Conservation (phyloP, 2,888 invertebrate genomes). For the Geotrupes spiniger region DNA sequence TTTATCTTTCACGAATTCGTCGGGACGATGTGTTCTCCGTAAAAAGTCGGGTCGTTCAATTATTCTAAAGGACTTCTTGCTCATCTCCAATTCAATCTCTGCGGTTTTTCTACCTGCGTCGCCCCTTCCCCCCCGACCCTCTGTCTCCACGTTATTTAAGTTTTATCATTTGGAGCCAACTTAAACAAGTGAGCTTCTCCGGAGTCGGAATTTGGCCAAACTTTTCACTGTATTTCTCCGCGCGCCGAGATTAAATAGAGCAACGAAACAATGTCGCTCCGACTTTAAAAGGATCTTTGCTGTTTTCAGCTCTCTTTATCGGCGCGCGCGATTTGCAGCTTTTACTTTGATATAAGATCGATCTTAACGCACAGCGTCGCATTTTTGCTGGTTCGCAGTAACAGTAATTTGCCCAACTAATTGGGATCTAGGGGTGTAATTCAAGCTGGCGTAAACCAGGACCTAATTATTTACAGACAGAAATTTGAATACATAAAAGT, state of each 20-base stretch:
- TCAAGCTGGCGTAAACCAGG: too few species aligned
- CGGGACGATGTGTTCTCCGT: constrained; percentile 3
- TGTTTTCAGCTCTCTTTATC: too few species aligned
- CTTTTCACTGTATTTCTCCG: constrained; percentile 30
- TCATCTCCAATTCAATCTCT: constrained; percentile 42
- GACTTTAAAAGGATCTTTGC: constrained; percentile 29
- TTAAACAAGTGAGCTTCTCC: constrained; percentile 34
- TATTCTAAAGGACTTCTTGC: constrained; percentile 41
- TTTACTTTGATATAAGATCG: too few species aligned
- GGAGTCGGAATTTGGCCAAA: constrained; percentile 28
- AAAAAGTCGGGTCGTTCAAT: constrained; percentile 41
- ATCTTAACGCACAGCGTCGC: constrained; percentile 11
- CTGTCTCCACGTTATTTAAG: constrained; percentile 34
- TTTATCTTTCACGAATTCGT: too few species aligned
- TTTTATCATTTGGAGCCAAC: constrained; percentile 36
- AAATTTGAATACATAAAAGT: too few species aligned
- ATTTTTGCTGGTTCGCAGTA: too few species aligned
- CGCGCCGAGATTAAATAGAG: constrained; percentile 31
- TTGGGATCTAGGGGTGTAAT: too few species aligned
- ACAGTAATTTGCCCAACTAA: too few species aligned
- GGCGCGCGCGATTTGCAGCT: too few species aligned
- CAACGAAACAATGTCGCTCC: constrained; percentile 32
- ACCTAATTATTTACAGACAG: too few species aligned
- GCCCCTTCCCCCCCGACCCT: constrained; percentile 30
- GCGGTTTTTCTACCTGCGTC: constrained; percentile 38